Evolutionary conservation across 2,113 vertebrate genomes (phyloP).

Genomic region (Ascaphus truei): DNA sequence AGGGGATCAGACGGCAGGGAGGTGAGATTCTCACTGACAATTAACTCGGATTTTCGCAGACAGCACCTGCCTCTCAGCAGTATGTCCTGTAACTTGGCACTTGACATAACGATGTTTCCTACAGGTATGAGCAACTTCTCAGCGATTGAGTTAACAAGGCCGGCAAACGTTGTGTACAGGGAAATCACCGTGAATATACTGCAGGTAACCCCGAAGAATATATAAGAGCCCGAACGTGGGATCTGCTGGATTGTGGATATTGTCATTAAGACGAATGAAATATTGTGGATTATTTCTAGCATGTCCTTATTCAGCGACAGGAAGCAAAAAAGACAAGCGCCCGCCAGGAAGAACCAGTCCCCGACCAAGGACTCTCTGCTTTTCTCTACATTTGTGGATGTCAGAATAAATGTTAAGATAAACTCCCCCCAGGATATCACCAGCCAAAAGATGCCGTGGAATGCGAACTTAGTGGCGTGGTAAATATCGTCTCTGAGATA

Average conservation of each 20-base stretch:
- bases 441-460: conserved; percentile 78
- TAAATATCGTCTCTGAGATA: conserved; percentile 75
- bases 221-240: conserved; percentile 52
- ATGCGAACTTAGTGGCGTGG: conserved; percentile 73
- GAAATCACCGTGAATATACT: conserved; percentile 64
- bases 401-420: conserved; percentile 48
- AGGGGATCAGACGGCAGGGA: conserved; percentile 66
- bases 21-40: neutral
- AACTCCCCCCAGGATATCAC: conserved; percentile 82
- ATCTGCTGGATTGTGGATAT: conserved; percentile 72
- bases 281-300: conserved; percentile 74
- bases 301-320: conserved; percentile 70
- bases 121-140: conserved; percentile 78
- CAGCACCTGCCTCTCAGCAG: conserved; percentile 27
- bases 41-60: conserved; percentile 9
- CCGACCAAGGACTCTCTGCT: conserved; percentile 68
- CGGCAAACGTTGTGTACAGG: conserved; percentile 72
- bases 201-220: conserved; percentile 74
- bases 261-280: conserved; percentile 69
- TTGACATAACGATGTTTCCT: conserved; percentile 64
- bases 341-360: conserved; percentile 76
- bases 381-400: conserved; percentile 8
- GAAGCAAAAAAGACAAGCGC: conserved; percentile 62
- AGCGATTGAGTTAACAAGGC: conserved; percentile 80
- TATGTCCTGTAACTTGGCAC: conserved; percentile 48